Evolutionary conservation across 1,140 invertebrate species (phyloP), one percentile per base, ranked within the genome.

Genomic region (Bombus waltoni): DNA sequence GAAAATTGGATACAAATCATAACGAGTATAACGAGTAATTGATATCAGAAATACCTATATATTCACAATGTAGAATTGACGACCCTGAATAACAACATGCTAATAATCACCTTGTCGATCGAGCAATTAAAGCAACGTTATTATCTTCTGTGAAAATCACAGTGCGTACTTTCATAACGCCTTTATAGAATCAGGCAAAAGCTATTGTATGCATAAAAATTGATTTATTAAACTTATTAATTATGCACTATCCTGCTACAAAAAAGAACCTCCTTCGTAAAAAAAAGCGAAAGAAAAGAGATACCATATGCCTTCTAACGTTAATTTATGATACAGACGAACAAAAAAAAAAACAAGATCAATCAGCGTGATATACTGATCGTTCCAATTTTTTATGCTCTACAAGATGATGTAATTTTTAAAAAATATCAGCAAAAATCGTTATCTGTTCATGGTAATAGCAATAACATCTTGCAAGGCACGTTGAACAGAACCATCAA

Each of bases 91-190:
- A 57, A 42, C 71, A 40, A 53, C 47, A 82, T 47, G 28, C 42
- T 32, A 73, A 75, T 82, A 75, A 75, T 75, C 32, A 82, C 75
- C 59, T 32, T 4, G 25, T 22, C 40, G 32, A 25, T n/a, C 68
- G n/a, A n/a, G 25, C 66, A 32, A 82, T 75, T 82, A 75, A 53
- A 66, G 32, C 15, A 65, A n/a, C 59, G 38, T 75, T 82, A 65
- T 74, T 66, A 13, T 53, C 10, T 66, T 47, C 59, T 59, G 71
- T 66, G 70, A 82, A 66, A 35, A 75, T 47, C 35, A 75, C 42
- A 40, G 25, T 75, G 57, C 44, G 28, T 32, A 66, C 59, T 66
- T 47, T 82, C 40, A 28, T 47, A 66, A 44, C 13, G 35, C 15
- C 42, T 66, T 47, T 66, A 75, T 53, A 59, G 25, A 65, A 65